Evolutionary conservation across 2,113 vertebrate species (phyloP).

Genomic region (Xiphorhynchus elegans): DNA sequence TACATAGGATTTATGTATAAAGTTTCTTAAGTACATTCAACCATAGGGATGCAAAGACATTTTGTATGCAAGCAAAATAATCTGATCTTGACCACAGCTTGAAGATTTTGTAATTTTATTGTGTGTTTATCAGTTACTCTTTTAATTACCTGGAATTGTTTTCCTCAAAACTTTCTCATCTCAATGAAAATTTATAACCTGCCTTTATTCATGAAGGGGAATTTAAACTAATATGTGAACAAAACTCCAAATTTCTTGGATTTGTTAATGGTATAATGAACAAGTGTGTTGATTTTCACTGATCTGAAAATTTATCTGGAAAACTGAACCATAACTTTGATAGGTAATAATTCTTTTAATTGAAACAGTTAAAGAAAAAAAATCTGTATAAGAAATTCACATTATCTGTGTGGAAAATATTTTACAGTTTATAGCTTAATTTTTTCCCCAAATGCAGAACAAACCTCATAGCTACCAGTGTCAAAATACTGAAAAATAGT

Average conservation of each 20-base stretch:
- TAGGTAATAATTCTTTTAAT: not conserved
- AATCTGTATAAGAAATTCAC: not conserved
- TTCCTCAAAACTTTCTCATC: not conserved
- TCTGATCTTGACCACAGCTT: not conserved
- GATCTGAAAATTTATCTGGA: not conserved
- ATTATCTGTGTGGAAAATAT: not conserved
- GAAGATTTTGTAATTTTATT: not conserved
- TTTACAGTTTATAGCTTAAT: not conserved
- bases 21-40: not conserved
- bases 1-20: not conserved
- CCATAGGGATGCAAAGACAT: not conserved
- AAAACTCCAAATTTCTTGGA: not conserved
- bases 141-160: not conserved
- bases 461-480: constrained; percentile 6
- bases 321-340: not conserved
- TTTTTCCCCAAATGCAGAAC: not conserved
- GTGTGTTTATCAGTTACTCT: not conserved
- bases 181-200: not conserved
- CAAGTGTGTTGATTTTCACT: not conserved
- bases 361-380: constrained; percentile 10
- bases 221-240: not conserved
- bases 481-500: constrained; percentile 56
- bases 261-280: not conserved
- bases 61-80: not conserved
- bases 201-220: not conserved